Percentiles rank a stretch among this genome's conserved stretches.
Evolutionary conservation across 1,140 invertebrate species (phyloP).

Genomic region (Drosophila malerkotliana): DNA sequence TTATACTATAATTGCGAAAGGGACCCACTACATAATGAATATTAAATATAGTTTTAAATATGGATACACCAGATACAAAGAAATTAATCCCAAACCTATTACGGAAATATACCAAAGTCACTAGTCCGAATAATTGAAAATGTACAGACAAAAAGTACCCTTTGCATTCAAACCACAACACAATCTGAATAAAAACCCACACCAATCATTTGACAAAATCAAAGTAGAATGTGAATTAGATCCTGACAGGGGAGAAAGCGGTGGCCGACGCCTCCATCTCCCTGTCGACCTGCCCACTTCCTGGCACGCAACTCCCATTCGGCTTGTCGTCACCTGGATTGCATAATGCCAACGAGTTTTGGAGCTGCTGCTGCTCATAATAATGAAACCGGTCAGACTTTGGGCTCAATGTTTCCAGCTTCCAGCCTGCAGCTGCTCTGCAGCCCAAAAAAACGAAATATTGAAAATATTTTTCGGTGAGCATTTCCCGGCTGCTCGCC

Average conservation of each 20-base stretch:
- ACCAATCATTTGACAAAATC: neutral
- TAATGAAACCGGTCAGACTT: conserved; percentile 69
- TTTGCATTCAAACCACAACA: neutral
- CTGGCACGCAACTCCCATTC: conserved; percentile 76
- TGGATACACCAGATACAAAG: no score
- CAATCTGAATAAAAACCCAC: neutral
- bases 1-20: no score
- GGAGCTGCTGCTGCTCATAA: conserved; percentile 40
- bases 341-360: conserved; percentile 69
- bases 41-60: no score
- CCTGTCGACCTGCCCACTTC: conserved; percentile 58
- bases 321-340: conserved; percentile 76
- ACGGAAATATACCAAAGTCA: conserved; percentile 1
- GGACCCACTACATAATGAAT: no score
- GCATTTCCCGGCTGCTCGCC: conserved; percentile 59
- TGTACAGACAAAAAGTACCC: neutral
- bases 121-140: conserved; percentile 19
- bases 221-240: conserved; percentile 15
- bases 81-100: neutral
- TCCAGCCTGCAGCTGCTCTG: conserved; percentile 35
- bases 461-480: conserved; percentile 42
- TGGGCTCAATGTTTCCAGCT: conserved; percentile 18
- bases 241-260: conserved; percentile 30
- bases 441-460: conserved; percentile 39
- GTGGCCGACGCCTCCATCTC: conserved; percentile 40